These are phyloP conservation scores for Streptopelia turtur DNA, from an alignment of 2,797 vertebrate genomes.

Conservation along the genomic window DNA sequence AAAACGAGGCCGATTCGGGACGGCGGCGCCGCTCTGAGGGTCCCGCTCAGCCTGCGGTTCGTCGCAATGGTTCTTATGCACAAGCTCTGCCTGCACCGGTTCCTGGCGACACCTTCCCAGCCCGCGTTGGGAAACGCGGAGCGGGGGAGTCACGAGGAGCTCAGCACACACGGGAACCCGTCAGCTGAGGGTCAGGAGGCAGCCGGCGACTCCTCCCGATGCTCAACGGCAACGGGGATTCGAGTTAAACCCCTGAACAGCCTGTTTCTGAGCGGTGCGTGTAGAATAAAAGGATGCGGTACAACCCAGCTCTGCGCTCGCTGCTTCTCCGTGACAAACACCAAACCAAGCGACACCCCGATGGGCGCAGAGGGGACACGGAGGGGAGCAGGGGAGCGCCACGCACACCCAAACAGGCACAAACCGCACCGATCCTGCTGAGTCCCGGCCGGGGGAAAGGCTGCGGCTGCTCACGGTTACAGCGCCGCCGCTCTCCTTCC, in stretches of 20 bases:
- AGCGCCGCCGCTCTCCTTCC: accelerated
- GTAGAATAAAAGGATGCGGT: not conserved
- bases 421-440: not conserved
- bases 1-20: not conserved
- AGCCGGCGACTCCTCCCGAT: not conserved
- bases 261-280: not conserved
- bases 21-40: not conserved
- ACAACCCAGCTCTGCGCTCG: not conserved
- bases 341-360: not conserved
- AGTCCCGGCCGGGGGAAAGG: not conserved
- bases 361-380: not conserved
- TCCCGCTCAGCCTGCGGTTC: not conserved
- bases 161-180: accelerated
- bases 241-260: accelerated
- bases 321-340: not conserved
- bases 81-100: not conserved
- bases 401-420: accelerated
- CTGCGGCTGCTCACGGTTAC: not conserved
- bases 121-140: accelerated
- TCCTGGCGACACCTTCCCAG: not conserved
- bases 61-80: not conserved
- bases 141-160: not conserved
- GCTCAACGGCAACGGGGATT: accelerated
- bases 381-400: not conserved
- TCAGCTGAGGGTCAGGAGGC: not conserved